phyloP scores from a whole-genome alignment of 2,113 vertebrate genomes.

The Ranitomeya variabilis region DNA sequence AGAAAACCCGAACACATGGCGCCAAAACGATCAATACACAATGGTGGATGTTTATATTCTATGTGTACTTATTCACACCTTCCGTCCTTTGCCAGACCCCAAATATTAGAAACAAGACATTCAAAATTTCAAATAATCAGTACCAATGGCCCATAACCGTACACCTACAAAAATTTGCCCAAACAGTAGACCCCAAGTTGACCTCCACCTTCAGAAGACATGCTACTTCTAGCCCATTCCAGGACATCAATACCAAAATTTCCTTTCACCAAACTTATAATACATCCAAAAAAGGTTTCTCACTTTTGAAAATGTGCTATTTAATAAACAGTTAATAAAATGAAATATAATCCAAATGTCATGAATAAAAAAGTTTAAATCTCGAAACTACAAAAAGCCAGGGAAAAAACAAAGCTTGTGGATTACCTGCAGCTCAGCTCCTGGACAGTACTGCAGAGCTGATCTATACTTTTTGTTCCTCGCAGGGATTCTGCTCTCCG shows the following conservation, averaged over 20 bases:
- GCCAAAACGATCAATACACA: not conserved
- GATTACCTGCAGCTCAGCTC: slow-evolving; percentile 21
- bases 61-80: not conserved
- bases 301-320: not conserved
- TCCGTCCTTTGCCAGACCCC: not conserved
- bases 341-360: too few relatives aligned
- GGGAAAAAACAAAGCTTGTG: not conserved
- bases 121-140: not conserved
- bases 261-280: not conserved
- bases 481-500: slow-evolving; percentile 2
- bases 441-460: not conserved
- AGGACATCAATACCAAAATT: not conserved
- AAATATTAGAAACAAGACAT: not conserved
- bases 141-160: not conserved
- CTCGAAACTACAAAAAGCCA: not conserved
- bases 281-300: not conserved
- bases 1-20: not conserved
- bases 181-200: not conserved
- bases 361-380: not conserved
- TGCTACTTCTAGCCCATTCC: not conserved
- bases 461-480: slow-evolving; percentile 38
- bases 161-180: not conserved
- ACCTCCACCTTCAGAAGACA: not conserved
- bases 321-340: not conserved
- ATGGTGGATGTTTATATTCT: not conserved